phyloP scores from a whole-genome alignment of 1,140 invertebrate genomes.

The Drosophila orosa region DNA sequence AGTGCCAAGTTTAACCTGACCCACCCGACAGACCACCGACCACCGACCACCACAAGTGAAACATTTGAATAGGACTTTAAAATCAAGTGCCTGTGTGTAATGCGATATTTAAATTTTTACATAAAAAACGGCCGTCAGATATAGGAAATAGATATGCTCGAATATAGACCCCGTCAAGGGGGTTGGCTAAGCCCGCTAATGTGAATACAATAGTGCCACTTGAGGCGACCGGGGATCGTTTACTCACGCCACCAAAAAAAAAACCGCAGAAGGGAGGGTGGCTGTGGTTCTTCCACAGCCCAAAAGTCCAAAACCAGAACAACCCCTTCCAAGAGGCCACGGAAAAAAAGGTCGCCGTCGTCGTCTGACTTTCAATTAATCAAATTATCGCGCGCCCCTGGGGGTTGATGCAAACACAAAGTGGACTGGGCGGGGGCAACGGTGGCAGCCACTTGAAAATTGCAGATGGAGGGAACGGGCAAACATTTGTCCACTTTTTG shows the following conservation, averaged over 20 bases:
- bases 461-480: slow-evolving; percentile 54
- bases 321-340: slow-evolving; percentile 23
- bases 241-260: slow-evolving; percentile 42
- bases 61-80: slow-evolving; percentile 75
- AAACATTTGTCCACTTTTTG: slow-evolving; percentile 81
- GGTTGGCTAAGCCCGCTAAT: slow-evolving; percentile 74
- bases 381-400: slow-evolving; percentile 71
- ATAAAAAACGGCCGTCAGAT: slow-evolving; percentile 55
- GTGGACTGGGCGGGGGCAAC: slow-evolving; percentile 10
- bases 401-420: slow-evolving; percentile 30
- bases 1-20: slow-evolving; percentile 36
- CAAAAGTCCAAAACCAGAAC: slow-evolving; percentile 47
- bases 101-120: slow-evolving; percentile 78
- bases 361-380: slow-evolving; percentile 80
- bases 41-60: slow-evolving; percentile 60
- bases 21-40: slow-evolving; percentile 6
- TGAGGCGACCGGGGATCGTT: slow-evolving; percentile 49
- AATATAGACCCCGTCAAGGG: slow-evolving; percentile 27
- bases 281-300: not conserved
- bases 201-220: slow-evolving; percentile 75
- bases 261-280: slow-evolving; percentile 25
- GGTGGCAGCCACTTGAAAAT: slow-evolving; percentile 51
- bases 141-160: slow-evolving; percentile 47
- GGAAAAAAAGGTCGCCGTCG: slow-evolving; percentile 56
- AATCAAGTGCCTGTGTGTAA: slow-evolving; percentile 79